Conservation (phyloP, 2,888 invertebrate species). For the Lydus trimaculatus region DNA sequence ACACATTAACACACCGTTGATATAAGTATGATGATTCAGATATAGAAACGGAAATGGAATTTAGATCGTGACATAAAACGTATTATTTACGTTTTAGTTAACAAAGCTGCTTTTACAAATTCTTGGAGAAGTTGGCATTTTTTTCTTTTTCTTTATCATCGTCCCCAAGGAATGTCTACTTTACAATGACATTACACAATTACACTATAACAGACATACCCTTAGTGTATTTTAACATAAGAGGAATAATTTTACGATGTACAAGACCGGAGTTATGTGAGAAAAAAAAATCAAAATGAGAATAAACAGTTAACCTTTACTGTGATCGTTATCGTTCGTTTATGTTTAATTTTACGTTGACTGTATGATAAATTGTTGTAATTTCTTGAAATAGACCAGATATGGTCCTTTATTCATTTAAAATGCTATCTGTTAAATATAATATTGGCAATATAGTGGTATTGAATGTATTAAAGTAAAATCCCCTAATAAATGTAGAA, state of each 20-base stretch:
- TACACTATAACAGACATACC: neutral
- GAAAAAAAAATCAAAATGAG: neutral
- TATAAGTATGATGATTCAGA: neutral
- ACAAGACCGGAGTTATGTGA: neutral
- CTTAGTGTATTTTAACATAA: neutral
- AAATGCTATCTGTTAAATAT: neutral
- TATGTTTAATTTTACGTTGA: neutral
- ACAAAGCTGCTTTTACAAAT: neutral
- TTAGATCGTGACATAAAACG: neutral
- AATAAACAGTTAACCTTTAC: neutral
- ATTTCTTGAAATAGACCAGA: neutral
- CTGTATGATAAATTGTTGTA: neutral
- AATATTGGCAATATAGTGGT: neutral
- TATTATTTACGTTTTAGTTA: neutral
- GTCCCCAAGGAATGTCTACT: neutral
- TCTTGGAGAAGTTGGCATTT: neutral
- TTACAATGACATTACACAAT: neutral
- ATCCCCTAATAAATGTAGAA: neutral
- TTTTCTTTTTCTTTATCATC: neutral
- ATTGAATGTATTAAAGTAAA: neutral
- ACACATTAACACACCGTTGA: slow-evolving; percentile 10
- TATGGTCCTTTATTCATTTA: neutral
- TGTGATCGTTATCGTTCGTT: no score
- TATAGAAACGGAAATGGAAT: neutral
- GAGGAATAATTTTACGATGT: neutral